Base-by-base conservation (phyloP, 2,888 invertebrate species). In the Abscondita cerata region DNA sequence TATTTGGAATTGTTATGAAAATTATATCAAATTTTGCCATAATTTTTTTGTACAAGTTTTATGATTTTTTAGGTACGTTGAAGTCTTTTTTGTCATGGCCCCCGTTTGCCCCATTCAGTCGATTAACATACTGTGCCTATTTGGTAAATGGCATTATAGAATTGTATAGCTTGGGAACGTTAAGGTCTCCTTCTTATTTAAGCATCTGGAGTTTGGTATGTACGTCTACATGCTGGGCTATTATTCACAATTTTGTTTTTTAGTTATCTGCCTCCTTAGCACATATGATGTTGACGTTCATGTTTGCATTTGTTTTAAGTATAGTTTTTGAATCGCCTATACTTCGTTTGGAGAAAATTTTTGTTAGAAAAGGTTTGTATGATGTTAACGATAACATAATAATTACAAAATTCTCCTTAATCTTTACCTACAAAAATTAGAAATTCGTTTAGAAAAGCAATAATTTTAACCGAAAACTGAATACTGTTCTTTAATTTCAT, bases 111-210 rank as follows among this genome's bases (percentile, higher is more conserved):
- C 89, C 89, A 0, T 80, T 90, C 13, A 87, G 89, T 65, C 83
- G 89, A 69, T 78, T 91, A 58, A 89, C 90, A 0, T 91, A 89
- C 75, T 88, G 89, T 69, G 89, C 89, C 1, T 91, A 90, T 76
- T 81, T 91, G 52, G 85, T 88, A 25, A 90, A 91, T 74, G 90
- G 90, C 1, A 80, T 90, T 16, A 83, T 91, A 0, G 89, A 89
- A 74, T 76, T 90, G 60, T 87, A 89, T 76, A 85, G 85, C 68
- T 81, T 85, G 2, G 87, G 88, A 1, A 85, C 85, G 48, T 70
- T 86, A 40, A 80, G 89, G 71, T 25, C 25, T 75, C 86, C 88
- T 0, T 77, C 84, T 44, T 85, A 87, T 72, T 82, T 89, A 70
- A 87, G 85, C 46, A 83, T 84, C 72, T 84, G 86, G 66, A 84